Evolutionary conservation across 2,113 vertebrate species (phyloP), one percentile per base, ranked within the genome.

Genomic region (Ochotona princeps): DNA sequence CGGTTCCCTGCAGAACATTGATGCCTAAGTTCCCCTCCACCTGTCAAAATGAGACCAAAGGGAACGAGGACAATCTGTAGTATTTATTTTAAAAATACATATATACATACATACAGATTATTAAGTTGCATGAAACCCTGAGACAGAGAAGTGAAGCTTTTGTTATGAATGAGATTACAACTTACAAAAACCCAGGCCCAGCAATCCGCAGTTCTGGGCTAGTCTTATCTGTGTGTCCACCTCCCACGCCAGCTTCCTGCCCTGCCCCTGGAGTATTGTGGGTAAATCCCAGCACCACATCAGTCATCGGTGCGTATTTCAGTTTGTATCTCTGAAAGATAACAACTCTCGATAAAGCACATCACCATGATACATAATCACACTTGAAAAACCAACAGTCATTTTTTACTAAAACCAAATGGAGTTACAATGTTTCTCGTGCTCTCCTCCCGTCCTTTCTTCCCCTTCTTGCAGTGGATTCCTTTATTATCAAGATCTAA

Each of bases 11-110:
- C 11, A 61, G n/a, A 67, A 84, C 18, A 15, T 61, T 84, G n/a
- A 74, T 63, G 25, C 51, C 20, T 80, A 17, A 76, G 18, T 26
- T 30, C 20, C 78, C 60, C 44, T 79, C 72, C 4, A 38, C 32
- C 54, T 79, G 61, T 89, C 76, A 96, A 93, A 92, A 92, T 86
- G 73, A 87, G 90, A 83, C 28, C 21, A 83, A 57, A 57, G 18
- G 54, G 66, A 87, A 89, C 89, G 81, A 79, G 79, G 66, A 8
- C 30, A 26, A 75, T 32, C 80, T 85, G 79, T 60, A 75, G 20
- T 49, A 20, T 84, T 80, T 94, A 80, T 92, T 60, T 92, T 35
- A 63, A 87, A 83, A n/a, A 69, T 70, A 65, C 51, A 63, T 6
- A 76, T n/a, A 18, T 44, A 44, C 38, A 44, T 44, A 44, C 38